phyloP scores from a whole-genome alignment of 1,140 invertebrate species.

The Orchesella cincta region DNA sequence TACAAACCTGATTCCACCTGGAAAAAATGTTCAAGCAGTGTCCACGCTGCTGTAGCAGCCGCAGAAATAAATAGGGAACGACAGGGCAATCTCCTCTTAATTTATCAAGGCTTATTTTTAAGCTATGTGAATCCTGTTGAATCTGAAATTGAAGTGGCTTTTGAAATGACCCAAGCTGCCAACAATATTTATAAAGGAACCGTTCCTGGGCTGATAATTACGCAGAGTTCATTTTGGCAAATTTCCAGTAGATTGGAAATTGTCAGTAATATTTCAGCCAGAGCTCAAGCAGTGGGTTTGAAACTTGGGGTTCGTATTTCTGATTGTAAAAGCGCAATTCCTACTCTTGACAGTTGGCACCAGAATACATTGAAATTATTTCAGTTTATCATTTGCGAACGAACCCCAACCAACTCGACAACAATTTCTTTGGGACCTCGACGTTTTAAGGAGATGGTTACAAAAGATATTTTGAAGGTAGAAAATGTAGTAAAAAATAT shows the following conservation, averaged over 20 bases:
- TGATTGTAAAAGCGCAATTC: not conserved
- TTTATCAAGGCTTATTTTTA: not conserved
- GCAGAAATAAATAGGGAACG: not conserved
- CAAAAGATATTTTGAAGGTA: not conserved
- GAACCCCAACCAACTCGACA: not conserved
- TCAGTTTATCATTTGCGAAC: conserved; percentile 1
- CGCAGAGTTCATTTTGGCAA: too few species aligned
- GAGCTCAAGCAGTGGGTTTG: not conserved
- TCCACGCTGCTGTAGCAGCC: not conserved
- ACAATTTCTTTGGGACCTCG: not conserved
- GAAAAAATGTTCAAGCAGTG: not conserved
- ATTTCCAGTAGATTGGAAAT: not conserved
- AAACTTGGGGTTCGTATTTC: not conserved
- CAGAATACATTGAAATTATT: not conserved
- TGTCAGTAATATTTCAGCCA: not conserved
- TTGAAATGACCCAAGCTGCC: not conserved
- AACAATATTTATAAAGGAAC: not conserved
- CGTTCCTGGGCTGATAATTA: not conserved
- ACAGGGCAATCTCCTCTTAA: not conserved
- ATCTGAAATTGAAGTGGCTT: not conserved
- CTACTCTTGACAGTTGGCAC: not conserved
- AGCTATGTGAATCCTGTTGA: not conserved
- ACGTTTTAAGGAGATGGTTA: not conserved
- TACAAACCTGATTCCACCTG: too few species aligned
- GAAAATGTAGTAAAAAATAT: not conserved